Conservation (phyloP, 2,797 vertebrate genomes). For the Argyrosomus regius region DNA sequence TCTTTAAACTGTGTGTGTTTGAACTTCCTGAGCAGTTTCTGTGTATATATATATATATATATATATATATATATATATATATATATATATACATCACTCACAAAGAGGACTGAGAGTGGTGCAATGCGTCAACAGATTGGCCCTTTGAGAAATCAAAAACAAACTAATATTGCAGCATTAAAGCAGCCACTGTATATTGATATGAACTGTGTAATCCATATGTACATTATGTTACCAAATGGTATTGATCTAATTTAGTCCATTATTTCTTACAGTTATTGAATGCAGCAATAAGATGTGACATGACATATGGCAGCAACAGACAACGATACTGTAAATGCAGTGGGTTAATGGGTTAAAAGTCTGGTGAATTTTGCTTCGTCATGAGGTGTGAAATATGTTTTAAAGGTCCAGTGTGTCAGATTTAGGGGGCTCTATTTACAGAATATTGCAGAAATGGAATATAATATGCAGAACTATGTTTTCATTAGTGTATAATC, state of each 20-base stretch:
- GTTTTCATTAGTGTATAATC: no score
- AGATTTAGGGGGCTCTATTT: no score
- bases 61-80: background rate
- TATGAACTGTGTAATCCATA: slow-evolving; percentile 1
- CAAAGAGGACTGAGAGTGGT: background rate
- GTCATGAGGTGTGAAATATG: background rate
- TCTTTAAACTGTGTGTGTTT: slow-evolving; percentile 22
- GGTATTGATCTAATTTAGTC: slow-evolving; percentile 7
- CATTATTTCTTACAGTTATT: slow-evolving; percentile 10
- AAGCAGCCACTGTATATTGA: background rate
- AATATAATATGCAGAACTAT: no score
- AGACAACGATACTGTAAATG: background rate
- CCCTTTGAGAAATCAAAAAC: slow-evolving; percentile 10
- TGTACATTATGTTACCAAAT: background rate
- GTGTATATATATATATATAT: background rate
- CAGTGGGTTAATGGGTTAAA: slow-evolving; percentile 9
- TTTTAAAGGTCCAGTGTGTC: background rate
- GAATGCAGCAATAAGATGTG: background rate
- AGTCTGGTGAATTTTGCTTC: background rate
- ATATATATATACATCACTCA: slow-evolving; percentile 23
- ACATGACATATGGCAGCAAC: background rate
- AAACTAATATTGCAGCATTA: background rate
- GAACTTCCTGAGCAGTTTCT: slow-evolving; percentile 13
- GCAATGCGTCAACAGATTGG: slow-evolving; percentile 17
- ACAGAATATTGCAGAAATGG: no score